These are phyloP conservation scores for Mus musculus DNA, from an alignment of 2,113 vertebrate genomes.

Conservation along the genomic window DNA sequence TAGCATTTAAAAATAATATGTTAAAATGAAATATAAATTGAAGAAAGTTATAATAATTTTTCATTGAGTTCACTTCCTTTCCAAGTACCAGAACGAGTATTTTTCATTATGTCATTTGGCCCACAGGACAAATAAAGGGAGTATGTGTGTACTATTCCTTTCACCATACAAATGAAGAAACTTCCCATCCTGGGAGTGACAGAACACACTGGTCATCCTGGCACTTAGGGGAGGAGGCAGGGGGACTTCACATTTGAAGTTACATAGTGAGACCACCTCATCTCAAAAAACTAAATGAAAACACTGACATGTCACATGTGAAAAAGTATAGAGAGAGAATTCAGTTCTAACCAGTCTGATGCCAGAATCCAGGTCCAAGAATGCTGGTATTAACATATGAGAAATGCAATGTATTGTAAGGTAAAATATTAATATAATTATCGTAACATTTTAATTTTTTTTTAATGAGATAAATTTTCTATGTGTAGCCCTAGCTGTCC, in stretches of 20 bases:
- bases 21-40: constrained; percentile 21
- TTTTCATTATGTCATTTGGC: constrained; percentile 53
- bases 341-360: constrained; percentile 24
- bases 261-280: too few relatives aligned
- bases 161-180: constrained; percentile 41
- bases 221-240: neutral
- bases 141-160: neutral
- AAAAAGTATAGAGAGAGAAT: constrained; percentile 56
- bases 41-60: constrained; percentile 26
- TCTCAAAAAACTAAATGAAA: neutral
- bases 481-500: neutral
- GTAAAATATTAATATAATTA: constrained; percentile 26
- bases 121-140: neutral
- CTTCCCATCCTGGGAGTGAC: neutral
- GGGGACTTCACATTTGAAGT: neutral
- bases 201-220: neutral
- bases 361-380: constrained; percentile 9
- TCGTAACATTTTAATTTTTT: neutral
- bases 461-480: neutral
- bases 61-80: constrained; percentile 35
- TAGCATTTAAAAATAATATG: neutral
- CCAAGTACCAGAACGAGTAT: constrained; percentile 1
- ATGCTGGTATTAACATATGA: constrained; percentile 36
- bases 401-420: constrained; percentile 32
- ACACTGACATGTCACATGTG: neutral